These are phyloP conservation scores for Holothuria leucospilota DNA, from an alignment of 53 echinoderm and acorn worm genomes.

Conservation along the genomic window DNA sequence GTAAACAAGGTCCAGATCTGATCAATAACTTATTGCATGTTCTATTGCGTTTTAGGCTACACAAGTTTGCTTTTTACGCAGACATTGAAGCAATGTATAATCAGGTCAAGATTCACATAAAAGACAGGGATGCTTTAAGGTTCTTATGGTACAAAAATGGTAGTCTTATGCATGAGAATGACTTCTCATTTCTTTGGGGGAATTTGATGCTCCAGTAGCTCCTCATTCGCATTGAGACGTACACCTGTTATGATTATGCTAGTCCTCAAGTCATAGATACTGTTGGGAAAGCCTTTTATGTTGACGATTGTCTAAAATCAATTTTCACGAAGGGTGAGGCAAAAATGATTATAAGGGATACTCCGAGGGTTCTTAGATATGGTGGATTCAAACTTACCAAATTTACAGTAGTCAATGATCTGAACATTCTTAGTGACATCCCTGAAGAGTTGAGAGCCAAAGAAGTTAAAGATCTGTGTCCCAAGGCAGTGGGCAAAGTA, in stretches of 20 bases:
- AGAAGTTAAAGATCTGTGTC: not conserved
- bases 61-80: no score
- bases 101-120: not conserved
- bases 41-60: slow-evolving; percentile 25
- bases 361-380: slow-evolving; percentile 39
- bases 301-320: slow-evolving; percentile 39
- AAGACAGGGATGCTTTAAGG: slow-evolving; percentile 24
- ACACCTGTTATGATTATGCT: not conserved
- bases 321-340: slow-evolving; percentile 14
- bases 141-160: slow-evolving; percentile 1
- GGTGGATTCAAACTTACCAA: slow-evolving; percentile 34
- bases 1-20: slow-evolving; percentile 37
- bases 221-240: not conserved
- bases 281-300: slow-evolving; percentile 20
- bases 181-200: slow-evolving; percentile 13
- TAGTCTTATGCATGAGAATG: not conserved
- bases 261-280: not conserved
- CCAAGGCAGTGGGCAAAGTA: not conserved
- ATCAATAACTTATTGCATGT: slow-evolving; percentile 40
- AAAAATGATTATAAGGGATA: slow-evolving; percentile 23
- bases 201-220: slow-evolving; percentile 2
- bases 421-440: slow-evolving; percentile 34
- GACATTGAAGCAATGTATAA: no score
- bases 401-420: slow-evolving; percentile 39
- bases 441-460: slow-evolving; percentile 1